Conservation (phyloP, 2,888 invertebrate genomes). For the Sturmia bella region DNA sequence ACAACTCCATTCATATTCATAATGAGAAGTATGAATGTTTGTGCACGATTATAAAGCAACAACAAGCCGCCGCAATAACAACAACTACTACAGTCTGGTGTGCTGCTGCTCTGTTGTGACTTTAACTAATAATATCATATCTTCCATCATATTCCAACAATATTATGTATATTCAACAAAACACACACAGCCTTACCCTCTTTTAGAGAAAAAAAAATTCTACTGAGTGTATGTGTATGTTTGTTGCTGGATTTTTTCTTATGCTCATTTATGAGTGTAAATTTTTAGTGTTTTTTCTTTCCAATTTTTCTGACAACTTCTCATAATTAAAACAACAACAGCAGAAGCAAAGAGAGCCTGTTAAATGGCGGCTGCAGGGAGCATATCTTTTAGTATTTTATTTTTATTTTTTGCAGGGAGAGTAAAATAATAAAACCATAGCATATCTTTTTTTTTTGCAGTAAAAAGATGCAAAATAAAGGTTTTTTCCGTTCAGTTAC, state of each 20-base stretch:
- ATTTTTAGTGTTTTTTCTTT: not conserved
- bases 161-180: constrained; percentile 13
- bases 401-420: no score
- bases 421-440: constrained; percentile 4
- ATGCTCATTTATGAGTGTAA: constrained; percentile 57
- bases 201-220: not conserved
- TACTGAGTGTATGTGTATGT: not conserved
- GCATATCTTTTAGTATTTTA: not conserved
- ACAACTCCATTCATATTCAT: constrained; percentile 49
- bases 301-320: constrained; percentile 76
- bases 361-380: constrained; percentile 15
- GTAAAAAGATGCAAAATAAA: constrained; percentile 4
- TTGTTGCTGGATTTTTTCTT: not conserved
- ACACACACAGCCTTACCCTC: not conserved
- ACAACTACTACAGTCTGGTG: not conserved
- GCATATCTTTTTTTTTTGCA: not conserved
- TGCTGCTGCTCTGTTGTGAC: constrained; percentile 57
- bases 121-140: constrained; percentile 75
- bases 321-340: constrained; percentile 76
- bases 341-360: not conserved
- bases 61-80: constrained; percentile 19
- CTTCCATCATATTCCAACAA: constrained; percentile 78
- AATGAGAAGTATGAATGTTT: constrained; percentile 50
- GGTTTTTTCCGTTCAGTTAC: not conserved
- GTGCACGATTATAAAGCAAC: constrained; percentile 5